phyloP scores from a whole-genome alignment of 2,113 vertebrate genomes.

The Rutilus rutilus region DNA sequence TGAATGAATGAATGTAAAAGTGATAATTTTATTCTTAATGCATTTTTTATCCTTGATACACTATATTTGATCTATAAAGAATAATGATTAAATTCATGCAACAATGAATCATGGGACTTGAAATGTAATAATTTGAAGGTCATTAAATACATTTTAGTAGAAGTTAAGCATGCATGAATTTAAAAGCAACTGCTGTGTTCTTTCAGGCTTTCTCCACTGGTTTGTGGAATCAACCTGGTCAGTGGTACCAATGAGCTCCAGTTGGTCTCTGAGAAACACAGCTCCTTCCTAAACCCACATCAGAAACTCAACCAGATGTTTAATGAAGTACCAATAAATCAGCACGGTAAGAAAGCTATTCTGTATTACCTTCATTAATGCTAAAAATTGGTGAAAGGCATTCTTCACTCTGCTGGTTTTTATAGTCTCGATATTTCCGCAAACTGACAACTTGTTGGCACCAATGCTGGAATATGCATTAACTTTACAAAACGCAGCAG shows the following conservation, averaged over 20 bases:
- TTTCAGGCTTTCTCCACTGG: conserved; percentile 35
- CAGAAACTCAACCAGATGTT: conserved; percentile 33
- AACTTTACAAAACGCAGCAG: conserved; percentile 7
- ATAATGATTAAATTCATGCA: too few relatives aligned
- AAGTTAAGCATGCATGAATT: conserved; percentile 1
- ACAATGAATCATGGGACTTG: too few relatives aligned
- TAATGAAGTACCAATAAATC: conserved; percentile 27
- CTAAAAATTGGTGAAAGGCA: neutral
- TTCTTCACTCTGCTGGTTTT: neutral
- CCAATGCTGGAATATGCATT: conserved; percentile 31
- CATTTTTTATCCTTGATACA: neutral
- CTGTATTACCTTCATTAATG: neutral
- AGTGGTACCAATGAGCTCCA: conserved; percentile 21
- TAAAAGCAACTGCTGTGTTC: neutral
- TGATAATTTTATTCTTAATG: neutral
- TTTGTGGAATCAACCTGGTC: conserved; percentile 22
- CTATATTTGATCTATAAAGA: neutral
- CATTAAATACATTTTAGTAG: neutral
- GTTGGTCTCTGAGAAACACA: conserved; percentile 2
- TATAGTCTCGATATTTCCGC: conserved; percentile 9
- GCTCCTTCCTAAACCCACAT: conserved; percentile 15
- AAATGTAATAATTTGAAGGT: neutral
- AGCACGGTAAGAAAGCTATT: conserved; percentile 12
- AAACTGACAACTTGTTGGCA: conserved; percentile 20
- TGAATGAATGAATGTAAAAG: neutral